These are phyloP conservation scores for Panulirus ornatus DNA, from an alignment of 1,140 invertebrate species.

Conservation along the genomic window DNA sequence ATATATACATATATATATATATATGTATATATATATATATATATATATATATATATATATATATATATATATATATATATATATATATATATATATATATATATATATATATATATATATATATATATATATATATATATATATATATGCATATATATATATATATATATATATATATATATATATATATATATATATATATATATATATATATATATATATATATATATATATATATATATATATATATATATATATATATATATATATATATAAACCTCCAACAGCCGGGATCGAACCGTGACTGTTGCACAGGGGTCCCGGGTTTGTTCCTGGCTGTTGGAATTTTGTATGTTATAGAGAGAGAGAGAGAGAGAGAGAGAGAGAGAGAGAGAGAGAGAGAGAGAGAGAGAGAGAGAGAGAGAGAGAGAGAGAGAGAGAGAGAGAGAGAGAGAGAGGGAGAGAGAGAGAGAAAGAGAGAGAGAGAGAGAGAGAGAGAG, in stretches of 20 bases:
- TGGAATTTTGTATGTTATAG: no score
- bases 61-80: slow-evolving; percentile 14
- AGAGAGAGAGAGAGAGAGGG: background rate
- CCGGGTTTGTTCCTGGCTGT: no score
- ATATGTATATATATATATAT: slow-evolving; percentile 11
- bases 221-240: slow-evolving; percentile 14
- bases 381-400: background rate
- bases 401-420: background rate
- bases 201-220: slow-evolving; percentile 14
- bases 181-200: slow-evolving; percentile 14
- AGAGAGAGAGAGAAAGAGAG: background rate
- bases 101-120: slow-evolving; percentile 14
- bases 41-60: slow-evolving; percentile 14
- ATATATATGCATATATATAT: slow-evolving; percentile 6
- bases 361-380: no score
- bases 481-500: background rate
- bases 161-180: slow-evolving; percentile 14
- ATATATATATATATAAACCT: background rate
- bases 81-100: slow-evolving; percentile 14
- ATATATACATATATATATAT: slow-evolving; percentile 6
- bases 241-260: slow-evolving; percentile 14
- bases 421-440: background rate
- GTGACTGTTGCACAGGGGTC: background rate
- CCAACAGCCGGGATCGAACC: background rate
- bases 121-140: slow-evolving; percentile 14